phyloP scores from a whole-genome alignment of 2,797 vertebrate genomes.

The Danio tinwini region DNA sequence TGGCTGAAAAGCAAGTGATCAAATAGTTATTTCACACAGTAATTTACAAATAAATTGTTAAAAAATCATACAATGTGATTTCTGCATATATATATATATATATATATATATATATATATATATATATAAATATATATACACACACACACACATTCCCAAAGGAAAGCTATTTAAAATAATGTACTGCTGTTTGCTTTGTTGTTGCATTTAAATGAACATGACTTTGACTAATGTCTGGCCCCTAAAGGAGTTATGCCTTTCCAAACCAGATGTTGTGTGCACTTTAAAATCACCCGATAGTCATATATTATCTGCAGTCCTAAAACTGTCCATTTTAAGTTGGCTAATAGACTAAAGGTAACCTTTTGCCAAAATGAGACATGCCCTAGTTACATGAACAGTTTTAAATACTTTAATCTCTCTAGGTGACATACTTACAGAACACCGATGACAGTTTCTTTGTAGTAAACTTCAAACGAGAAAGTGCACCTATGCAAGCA shows the following conservation, averaged over 20 bases:
- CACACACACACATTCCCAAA: too few species aligned
- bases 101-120: too few species aligned
- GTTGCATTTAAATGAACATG: background rate
- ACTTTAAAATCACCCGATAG: background rate
- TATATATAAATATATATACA: too few species aligned
- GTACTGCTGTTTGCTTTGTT: background rate
- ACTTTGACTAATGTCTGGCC: conserved; percentile 21
- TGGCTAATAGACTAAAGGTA: conserved; percentile 3
- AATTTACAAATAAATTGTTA: too few species aligned
- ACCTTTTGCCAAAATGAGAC: conserved; percentile 4
- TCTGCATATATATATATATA: too few species aligned
- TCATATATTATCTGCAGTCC: conserved; percentile 11
- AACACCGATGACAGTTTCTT: conserved; percentile 6
- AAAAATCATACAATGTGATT: too few species aligned
- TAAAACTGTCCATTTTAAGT: conserved; percentile 30
- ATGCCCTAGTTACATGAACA: conserved; percentile 19
- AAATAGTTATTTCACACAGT: too few species aligned
- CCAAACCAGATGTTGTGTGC: conserved; percentile 3
- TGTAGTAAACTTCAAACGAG: conserved; percentile 15
- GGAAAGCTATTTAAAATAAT: background rate
- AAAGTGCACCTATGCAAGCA: background rate
- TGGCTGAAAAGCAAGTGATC: too few species aligned
- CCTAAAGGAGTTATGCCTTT: background rate
- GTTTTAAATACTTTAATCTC: conserved; percentile 16
- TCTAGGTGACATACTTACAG: background rate